These are phyloP conservation scores for Sula dactylatra DNA, from an alignment of 2,113 vertebrate genomes.

Conservation along the genomic window DNA sequence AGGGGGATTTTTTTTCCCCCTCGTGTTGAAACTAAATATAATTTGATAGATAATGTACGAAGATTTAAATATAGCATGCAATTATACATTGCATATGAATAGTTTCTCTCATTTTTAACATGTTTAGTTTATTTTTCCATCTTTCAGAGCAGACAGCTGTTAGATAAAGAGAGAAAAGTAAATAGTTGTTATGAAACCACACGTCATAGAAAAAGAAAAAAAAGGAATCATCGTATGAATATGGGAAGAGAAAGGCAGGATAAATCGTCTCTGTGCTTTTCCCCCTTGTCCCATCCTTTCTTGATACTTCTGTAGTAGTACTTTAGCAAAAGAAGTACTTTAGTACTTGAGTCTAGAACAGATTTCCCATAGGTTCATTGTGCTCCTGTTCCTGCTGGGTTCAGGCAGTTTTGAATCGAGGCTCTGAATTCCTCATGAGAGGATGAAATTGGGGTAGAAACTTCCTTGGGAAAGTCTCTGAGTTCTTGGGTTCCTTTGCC, in stretches of 20 bases:
- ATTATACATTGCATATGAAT: constrained; percentile 26
- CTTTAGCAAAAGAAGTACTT: neutral
- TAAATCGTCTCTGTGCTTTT: neutral
- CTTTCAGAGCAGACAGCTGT: constrained; percentile 46
- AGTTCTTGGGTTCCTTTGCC: neutral
- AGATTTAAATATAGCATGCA: constrained; percentile 40
- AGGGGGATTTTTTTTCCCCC: neutral
- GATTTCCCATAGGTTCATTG: neutral
- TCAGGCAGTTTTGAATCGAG: neutral
- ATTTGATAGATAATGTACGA: constrained; percentile 38
- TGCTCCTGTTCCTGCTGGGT: neutral
- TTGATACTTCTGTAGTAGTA: neutral
- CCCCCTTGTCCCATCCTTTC: neutral
- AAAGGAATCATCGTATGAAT: neutral
- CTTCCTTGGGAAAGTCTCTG: neutral
- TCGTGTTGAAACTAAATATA: constrained; percentile 49
- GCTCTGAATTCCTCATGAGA: fast-evolving
- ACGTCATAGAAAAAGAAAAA: neutral
- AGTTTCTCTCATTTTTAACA: constrained; percentile 6
- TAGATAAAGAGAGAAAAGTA: constrained; percentile 56
- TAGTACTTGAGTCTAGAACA: neutral
- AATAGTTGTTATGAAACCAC: constrained; percentile 49
- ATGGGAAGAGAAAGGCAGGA: neutral
- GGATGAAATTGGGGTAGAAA: neutral
- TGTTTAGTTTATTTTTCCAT: constrained; percentile 39